A percentile compares a stretch with the other conserved stretches of the same genome.
Conservation (phyloP, 92 coral and sea anemone species). For the Anthopleura xanthogrammica region DNA sequence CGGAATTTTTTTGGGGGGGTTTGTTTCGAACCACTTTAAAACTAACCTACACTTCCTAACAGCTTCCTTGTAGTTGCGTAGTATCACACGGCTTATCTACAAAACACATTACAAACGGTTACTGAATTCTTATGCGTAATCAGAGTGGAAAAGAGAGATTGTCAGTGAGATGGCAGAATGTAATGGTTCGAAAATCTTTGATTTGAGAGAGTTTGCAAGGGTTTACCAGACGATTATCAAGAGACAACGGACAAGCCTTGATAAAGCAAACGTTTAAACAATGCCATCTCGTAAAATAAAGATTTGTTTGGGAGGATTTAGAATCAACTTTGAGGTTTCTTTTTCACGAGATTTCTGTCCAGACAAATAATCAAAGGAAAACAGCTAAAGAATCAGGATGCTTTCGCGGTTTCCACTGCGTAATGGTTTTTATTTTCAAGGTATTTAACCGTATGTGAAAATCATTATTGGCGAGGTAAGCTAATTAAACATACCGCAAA, state of each 20-base stretch:
- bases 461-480: constrained; percentile 6
- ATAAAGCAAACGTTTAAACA: not conserved
- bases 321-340: not conserved
- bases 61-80: not conserved
- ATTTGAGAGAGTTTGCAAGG: not conserved
- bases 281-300: not conserved
- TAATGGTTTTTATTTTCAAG: not conserved
- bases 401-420: not conserved
- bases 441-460: constrained; percentile 22
- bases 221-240: not conserved
- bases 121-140: not conserved
- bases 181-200: not conserved
- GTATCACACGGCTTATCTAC: not conserved
- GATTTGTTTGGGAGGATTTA: not conserved
- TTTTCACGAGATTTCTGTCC: not conserved
- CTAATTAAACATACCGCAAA: constrained; percentile 22
- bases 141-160: not conserved
- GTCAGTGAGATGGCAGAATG: not conserved
- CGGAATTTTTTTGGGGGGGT: too few species aligned
- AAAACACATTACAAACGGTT: not conserved
- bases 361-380: not conserved
- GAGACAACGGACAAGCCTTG: not conserved
- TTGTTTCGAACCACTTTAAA: not conserved
- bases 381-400: not conserved
- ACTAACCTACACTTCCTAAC: not conserved